Conservation (phyloP, 2,113 vertebrate species). For the Anhinga rufa region DNA sequence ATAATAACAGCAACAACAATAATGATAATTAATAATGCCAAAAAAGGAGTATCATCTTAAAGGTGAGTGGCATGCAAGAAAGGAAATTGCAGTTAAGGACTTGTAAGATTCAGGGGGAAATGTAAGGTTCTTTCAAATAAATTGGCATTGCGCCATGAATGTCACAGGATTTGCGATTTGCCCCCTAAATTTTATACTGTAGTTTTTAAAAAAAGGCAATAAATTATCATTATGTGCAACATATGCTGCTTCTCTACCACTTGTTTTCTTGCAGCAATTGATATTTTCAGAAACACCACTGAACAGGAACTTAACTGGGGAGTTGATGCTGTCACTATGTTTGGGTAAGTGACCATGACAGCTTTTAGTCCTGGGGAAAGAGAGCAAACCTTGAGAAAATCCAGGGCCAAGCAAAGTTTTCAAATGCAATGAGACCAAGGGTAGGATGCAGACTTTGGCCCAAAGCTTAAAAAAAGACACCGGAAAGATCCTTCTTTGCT, state of each 20-base stretch:
- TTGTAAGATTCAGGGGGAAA: neutral
- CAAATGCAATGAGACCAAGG: neutral
- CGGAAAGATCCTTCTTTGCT: neutral
- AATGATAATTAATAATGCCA: conserved; percentile 65
- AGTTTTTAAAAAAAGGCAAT: neutral
- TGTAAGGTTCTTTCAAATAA: neutral
- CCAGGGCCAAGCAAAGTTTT: neutral
- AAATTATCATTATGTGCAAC: neutral
- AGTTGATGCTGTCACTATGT: neutral
- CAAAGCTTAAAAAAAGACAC: neutral
- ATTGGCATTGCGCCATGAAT: neutral
- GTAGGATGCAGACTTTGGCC: neutral
- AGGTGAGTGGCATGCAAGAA: conserved; percentile 57
- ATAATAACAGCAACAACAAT: conserved; percentile 68
- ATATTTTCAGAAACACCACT: neutral
- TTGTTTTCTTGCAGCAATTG: neutral
- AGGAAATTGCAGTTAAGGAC: neutral
- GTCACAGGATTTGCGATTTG: neutral
- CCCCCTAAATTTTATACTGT: neutral
- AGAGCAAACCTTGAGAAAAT: neutral
- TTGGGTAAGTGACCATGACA: neutral
- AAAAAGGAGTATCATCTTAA: conserved; percentile 43
- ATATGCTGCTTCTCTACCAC: neutral
- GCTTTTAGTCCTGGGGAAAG: neutral
- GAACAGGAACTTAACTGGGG: neutral